Conservation (phyloP, 2,888 invertebrate genomes). For the Blomia tropicalis region DNA sequence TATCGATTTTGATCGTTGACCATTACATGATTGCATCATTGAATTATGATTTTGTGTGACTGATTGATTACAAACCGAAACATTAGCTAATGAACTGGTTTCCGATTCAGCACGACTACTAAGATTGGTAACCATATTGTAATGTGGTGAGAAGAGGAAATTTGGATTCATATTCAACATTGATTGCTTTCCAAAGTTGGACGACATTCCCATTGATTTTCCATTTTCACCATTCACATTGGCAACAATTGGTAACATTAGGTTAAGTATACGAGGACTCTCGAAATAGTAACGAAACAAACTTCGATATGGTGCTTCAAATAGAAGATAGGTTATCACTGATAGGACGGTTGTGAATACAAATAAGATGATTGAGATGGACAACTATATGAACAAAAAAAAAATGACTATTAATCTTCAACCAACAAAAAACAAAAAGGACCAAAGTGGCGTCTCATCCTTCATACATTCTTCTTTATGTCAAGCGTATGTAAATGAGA, state of each 20-base stretch:
- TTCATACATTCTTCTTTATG: no score
- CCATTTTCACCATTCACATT: not conserved
- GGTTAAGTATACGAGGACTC: not conserved
- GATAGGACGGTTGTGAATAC: slow-evolving; percentile 5
- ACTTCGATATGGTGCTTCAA: slow-evolving; percentile 19
- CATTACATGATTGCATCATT: no score
- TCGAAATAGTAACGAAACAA: slow-evolving; percentile 13
- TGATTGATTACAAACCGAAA: not conserved
- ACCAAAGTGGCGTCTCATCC: no score
- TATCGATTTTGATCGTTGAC: not conserved
- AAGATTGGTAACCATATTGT: not conserved
- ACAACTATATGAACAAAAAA: not conserved
- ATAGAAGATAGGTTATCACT: slow-evolving; percentile 14
- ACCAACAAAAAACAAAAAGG: not conserved
- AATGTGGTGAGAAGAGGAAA: slow-evolving; percentile 1
- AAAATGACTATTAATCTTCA: not conserved
- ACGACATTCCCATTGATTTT: not conserved
- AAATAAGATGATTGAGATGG: not conserved
- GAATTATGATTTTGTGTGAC: not conserved
- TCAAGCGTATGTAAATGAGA: no score
- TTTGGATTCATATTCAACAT: slow-evolving; percentile 5
- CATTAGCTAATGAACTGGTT: not conserved
- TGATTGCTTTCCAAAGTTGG: not conserved
- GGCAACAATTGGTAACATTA: not conserved
- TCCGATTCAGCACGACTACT: not conserved